Evolutionary conservation across 2,888 invertebrate species (phyloP), one percentile per base, ranked within the genome.

Genomic region (Eueremaeus valkanovi): DNA sequence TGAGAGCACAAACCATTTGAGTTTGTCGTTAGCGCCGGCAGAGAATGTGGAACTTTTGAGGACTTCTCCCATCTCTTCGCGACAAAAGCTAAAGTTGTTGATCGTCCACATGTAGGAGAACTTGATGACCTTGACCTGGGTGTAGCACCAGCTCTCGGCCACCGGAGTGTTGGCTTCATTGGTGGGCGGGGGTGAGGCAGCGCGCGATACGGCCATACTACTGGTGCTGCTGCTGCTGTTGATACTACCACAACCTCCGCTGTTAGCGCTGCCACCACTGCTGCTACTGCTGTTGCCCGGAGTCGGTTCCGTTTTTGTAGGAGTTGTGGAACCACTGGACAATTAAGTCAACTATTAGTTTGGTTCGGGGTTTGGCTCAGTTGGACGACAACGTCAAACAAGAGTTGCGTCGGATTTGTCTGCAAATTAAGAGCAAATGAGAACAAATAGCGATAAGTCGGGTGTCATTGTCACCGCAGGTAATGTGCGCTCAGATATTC

Each of bases 51-150:
- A 98, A 85, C 97, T 97, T 88, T 99, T 99, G 84, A 99, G 88
- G 81, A 98, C 98, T 88, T 99, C 99, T 82, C 99, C 99, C 98
- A 99, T 99, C 87, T 99, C 99, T 87, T 99, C 99, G 82, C 98
- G 92, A 88, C 99, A 99, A 87, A 99, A 99, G 88, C 97, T 97
- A 88, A 99, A 99, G 89, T 99, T 99, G 88, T 98, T 98, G 88
- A 99, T 99, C 85, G 99, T 99, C 99, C 99, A 99, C 95, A 99
- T 98, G 87, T 99, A 99, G 87, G 96, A 97, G 89, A 99, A 99
- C 88, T 99, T 99, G 82, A 98, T 95, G 86, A 99, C 98, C 90
- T 98, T 98, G 85, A 98, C 95, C 92, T 97, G 96, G 85, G 98
- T 99, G 85, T 97, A 98, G 89, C 98, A 99, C 98, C 98, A 99